Evolutionary conservation across 2,888 invertebrate genomes (phyloP).

Genomic region (Phalera bucephala): DNA sequence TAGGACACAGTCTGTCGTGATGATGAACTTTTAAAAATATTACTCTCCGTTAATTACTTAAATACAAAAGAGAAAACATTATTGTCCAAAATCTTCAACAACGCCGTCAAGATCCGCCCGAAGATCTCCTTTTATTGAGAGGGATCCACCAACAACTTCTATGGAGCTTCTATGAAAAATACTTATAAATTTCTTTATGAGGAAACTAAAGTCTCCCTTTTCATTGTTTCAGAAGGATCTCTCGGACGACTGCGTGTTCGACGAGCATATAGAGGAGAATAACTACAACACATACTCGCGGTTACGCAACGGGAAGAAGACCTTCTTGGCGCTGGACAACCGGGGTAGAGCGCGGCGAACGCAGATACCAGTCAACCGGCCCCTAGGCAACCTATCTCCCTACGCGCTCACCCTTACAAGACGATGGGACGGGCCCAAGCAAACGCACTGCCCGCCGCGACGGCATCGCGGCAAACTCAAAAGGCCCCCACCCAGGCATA

Average conservation of each 20-base stretch:
- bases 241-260: slow-evolving; percentile 93
- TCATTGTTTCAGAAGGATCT: slow-evolving; percentile 91
- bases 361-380: slow-evolving; percentile 85
- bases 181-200: too few relatives aligned
- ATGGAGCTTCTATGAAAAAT: too few relatives aligned
- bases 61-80: too few relatives aligned
- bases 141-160: too few relatives aligned
- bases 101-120: too few relatives aligned
- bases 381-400: slow-evolving; percentile 88
- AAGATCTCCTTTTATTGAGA: too few relatives aligned
- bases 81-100: too few relatives aligned
- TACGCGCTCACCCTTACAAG: slow-evolving; percentile 86
- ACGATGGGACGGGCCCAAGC: slow-evolving; percentile 62
- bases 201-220: slow-evolving; percentile 46
- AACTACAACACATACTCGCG: slow-evolving; percentile 94
- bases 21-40: too few relatives aligned
- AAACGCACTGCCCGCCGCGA: slow-evolving; percentile 62
- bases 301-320: slow-evolving; percentile 85
- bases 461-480: slow-evolving; percentile 73
- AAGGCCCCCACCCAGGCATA: slow-evolving; percentile 66
- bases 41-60: too few relatives aligned
- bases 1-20: too few relatives aligned
- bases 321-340: slow-evolving; percentile 90
- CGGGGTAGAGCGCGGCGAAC: slow-evolving; percentile 88
- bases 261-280: slow-evolving; percentile 92